phyloP scores from a whole-genome alignment of 2,797 vertebrate species.

The Ptychadena robeensis region DNA sequence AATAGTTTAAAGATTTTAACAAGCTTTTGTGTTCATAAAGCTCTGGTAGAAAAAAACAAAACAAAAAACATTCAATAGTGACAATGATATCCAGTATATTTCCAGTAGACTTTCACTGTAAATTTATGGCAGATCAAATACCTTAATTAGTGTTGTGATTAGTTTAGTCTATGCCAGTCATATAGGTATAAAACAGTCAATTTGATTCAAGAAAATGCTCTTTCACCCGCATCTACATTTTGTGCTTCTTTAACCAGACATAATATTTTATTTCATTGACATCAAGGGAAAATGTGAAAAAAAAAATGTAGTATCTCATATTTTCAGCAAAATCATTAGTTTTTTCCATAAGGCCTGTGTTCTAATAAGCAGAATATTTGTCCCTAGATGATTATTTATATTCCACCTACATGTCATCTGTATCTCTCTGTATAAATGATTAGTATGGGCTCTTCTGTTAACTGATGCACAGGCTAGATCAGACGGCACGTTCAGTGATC shows the following conservation, averaged over 20 bases:
- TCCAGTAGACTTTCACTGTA: too few relatives aligned
- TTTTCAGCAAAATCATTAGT: conserved; percentile 13
- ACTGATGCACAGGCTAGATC: conserved; percentile 9
- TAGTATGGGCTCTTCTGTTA: conserved; percentile 5
- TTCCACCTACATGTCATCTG: not conserved
- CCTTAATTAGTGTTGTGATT: too few relatives aligned
- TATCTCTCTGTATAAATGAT: conserved; percentile 9
- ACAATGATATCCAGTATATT: too few relatives aligned
- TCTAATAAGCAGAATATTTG: not conserved
- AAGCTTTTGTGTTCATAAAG: too few relatives aligned
- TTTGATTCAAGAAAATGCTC: too few relatives aligned
- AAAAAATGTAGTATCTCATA: not conserved
- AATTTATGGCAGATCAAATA: too few relatives aligned
- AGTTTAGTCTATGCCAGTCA: too few relatives aligned
- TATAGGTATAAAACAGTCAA: too few relatives aligned
- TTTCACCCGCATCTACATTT: not conserved
- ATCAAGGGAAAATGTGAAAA: not conserved
- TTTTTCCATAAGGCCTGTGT: not conserved
- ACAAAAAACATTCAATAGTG: too few relatives aligned
- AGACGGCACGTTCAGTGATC: not conserved
- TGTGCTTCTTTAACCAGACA: not conserved
- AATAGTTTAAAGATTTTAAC: too few relatives aligned
- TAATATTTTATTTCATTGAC: not conserved
- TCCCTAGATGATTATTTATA: conserved; percentile 8
- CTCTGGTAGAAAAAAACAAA: too few relatives aligned